These are phyloP conservation scores for Mesocricetus auratus DNA, from an alignment of 2,113 vertebrate species.

Conservation along the genomic window DNA sequence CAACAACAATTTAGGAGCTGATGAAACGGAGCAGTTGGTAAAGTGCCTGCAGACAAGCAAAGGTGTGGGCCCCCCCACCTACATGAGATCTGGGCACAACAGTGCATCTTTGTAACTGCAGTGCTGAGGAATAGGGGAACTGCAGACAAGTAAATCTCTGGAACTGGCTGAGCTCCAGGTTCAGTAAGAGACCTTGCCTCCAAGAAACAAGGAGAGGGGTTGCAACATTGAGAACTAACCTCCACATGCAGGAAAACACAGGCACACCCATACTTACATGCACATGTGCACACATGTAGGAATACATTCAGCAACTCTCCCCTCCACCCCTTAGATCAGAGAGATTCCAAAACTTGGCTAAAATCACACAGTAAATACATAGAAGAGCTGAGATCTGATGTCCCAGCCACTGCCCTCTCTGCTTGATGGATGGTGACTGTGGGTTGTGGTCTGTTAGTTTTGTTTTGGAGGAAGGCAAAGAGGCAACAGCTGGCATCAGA, in stretches of 20 bases:
- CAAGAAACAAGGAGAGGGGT: background rate
- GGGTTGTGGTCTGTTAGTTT: slow-evolving; percentile 39
- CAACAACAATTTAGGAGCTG: background rate
- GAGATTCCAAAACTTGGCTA: background rate
- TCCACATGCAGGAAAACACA: background rate
- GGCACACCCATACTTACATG: background rate
- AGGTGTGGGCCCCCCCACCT: background rate
- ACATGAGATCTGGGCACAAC: background rate
- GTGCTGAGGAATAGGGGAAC: background rate
- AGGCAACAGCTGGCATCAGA: slow-evolving; percentile 25
- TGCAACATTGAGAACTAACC: background rate
- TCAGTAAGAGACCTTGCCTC: background rate
- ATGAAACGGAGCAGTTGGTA: too few species aligned
- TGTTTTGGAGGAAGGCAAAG: slow-evolving; percentile 55
- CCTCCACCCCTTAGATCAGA: background rate
- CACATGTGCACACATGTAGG: background rate
- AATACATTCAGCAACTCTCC: background rate
- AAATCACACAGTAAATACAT: background rate
- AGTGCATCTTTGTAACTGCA: too few species aligned
- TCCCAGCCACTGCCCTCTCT: background rate
- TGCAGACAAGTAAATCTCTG: background rate
- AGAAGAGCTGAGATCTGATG: slow-evolving; percentile 25
- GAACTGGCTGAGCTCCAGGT: background rate
- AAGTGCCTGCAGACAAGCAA: background rate
- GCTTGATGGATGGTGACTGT: background rate